Evolutionary conservation across 2,113 vertebrate genomes (phyloP).

Genomic region (Sebastes schlegelii): DNA sequence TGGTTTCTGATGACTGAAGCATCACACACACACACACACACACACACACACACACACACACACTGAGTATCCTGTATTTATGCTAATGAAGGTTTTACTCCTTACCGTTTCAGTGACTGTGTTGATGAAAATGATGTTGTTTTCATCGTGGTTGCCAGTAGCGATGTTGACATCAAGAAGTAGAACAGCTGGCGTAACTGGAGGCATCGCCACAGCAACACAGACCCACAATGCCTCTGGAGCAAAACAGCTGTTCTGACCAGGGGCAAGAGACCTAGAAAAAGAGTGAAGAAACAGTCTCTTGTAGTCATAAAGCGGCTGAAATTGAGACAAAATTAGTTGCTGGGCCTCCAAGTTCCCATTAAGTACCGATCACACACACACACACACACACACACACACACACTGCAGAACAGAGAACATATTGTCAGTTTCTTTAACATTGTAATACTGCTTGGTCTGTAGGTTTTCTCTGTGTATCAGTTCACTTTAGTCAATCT

Average conservation of each 20-base stretch:
- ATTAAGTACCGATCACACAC: neutral
- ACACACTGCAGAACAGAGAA: neutral
- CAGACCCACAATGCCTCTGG: constrained; percentile 57
- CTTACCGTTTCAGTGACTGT: neutral
- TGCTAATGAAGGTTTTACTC: neutral
- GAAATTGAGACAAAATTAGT: neutral
- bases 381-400: no score
- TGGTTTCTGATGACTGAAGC: neutral
- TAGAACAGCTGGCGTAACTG: constrained; percentile 68
- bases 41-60: constrained; percentile 12
- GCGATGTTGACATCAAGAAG: constrained; percentile 58
- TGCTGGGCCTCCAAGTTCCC: neutral
- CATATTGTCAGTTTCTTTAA: neutral
- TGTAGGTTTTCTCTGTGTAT: neutral
- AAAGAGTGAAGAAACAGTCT: neutral
- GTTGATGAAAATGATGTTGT: constrained; percentile 40
- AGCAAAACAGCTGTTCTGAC: constrained; percentile 71
- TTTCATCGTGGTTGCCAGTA: constrained; percentile 50
- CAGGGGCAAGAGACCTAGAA: constrained; percentile 48
- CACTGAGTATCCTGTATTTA: constrained; percentile 5
- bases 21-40: neutral
- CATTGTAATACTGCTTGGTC: neutral
- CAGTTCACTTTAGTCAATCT: neutral
- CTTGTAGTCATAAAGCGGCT: neutral
- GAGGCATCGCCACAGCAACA: constrained; percentile 63